Conservation (phyloP, 2,888 invertebrate genomes). For the Diaphora mendica region DNA sequence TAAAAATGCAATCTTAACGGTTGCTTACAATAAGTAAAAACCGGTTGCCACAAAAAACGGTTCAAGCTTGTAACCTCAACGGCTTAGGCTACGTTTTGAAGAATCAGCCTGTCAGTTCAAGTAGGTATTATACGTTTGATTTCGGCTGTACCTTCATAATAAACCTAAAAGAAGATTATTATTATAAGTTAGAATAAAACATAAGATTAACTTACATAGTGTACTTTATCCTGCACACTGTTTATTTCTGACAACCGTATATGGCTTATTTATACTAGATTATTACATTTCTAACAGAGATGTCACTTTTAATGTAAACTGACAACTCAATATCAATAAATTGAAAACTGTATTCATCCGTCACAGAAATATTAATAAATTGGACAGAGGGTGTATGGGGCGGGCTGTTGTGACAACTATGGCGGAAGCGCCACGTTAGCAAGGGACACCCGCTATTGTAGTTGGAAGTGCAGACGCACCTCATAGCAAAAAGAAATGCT, state of each 20-base stretch:
- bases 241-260: not conserved
- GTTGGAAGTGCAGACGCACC: not conserved
- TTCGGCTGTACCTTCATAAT: too few species aligned
- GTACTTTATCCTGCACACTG: too few species aligned
- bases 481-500: not conserved
- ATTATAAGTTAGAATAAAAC: too few species aligned
- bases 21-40: too few species aligned
- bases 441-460: conserved; percentile 46
- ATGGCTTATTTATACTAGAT: not conserved
- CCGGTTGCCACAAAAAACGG: too few species aligned
- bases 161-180: too few species aligned
- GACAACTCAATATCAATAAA: conserved; percentile 48
- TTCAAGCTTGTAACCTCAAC: too few species aligned
- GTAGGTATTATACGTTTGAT: too few species aligned
- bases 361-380: conserved; percentile 62
- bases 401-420: conserved; percentile 80
- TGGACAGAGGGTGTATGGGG: conserved; percentile 68
- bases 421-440: conserved; percentile 75
- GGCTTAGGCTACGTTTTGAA: too few species aligned
- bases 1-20: too few species aligned
- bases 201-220: too few species aligned
- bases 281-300: conserved; percentile 17
- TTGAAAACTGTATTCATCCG: conserved; percentile 64
- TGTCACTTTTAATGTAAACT: conserved; percentile 53
- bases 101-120: too few species aligned